Evolutionary conservation across 2,888 invertebrate species (phyloP), one percentile per base, ranked within the genome.

Genomic region (Drosophila dives): DNA sequence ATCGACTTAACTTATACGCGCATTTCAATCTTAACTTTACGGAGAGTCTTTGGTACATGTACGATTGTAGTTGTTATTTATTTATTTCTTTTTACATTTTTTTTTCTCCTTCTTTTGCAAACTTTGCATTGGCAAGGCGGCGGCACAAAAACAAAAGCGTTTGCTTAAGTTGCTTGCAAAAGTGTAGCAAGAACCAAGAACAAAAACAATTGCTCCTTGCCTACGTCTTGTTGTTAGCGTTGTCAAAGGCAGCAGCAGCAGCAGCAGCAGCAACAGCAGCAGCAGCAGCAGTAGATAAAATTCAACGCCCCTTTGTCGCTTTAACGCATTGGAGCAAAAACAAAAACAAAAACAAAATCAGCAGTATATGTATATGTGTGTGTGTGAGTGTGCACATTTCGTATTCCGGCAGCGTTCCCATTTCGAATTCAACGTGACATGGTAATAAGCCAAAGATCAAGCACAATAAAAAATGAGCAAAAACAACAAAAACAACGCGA

Each of bases 391-490:
- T 68, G 71, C 40, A 60, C 62, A 73, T 78, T 86, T 79, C 64
- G 75, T 77, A 79, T 77, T 78, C 83, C 66, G 60, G 72, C 75
- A 81, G 86, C 86, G 83, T 90, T 71, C 80, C 77, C 77, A 77
- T 75, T 86, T 85, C 88, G 75, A 71, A 78, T 82, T 84, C 82
- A 86, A 83, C 85, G 86, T 88, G 88, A 90, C 90, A 90, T 86
- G 89, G 86, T 90, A 91, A 91, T 91, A 91, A 90, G 91, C 86
- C 86, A 91, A 90, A 91, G 91, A 91, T 91, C 86, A 90, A 90
- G 88, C 83, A 81, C 78, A 84, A 89, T 82, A 81, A 86, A 84
- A 86, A 85, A 79, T 48, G 75, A 75, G 64, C 53, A 68, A 73
- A 75, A 63, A 74, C 60, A 71, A 29, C 29, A 67, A 60, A 49